Evolutionary conservation across 2,797 vertebrate species (phyloP).

Genomic region (Enteromius treurensis): DNA sequence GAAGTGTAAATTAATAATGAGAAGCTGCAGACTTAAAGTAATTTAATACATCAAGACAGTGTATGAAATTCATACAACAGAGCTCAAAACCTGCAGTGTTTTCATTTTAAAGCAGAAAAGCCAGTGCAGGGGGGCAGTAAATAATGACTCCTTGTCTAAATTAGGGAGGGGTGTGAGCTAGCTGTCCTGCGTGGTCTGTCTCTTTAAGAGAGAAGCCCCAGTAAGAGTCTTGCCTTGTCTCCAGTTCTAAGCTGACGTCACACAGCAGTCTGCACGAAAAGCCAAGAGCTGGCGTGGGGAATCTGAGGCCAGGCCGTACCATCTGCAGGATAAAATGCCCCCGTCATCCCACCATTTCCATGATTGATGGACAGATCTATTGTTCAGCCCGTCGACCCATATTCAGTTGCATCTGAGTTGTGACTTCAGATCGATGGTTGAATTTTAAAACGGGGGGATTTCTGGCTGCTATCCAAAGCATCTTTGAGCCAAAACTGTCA

Average conservation of each 20-base stretch:
- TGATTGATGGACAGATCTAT: slow-evolving; percentile 42
- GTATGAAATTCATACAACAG: not conserved
- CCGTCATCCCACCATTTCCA: not conserved
- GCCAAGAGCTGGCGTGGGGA: slow-evolving; percentile 15
- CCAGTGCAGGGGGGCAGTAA: not conserved
- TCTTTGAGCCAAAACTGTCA: slow-evolving; percentile 46
- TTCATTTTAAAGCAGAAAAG: slow-evolving; percentile 25
- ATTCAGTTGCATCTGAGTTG: slow-evolving; percentile 1
- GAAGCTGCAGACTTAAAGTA: not conserved
- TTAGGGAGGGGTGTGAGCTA: not conserved
- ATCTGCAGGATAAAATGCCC: slow-evolving; percentile 14
- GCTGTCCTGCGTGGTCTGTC: slow-evolving; percentile 24
- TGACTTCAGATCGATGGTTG: slow-evolving; percentile 41
- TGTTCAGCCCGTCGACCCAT: slow-evolving; percentile 1
- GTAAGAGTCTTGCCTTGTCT: slow-evolving; percentile 49
- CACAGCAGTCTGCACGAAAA: slow-evolving; percentile 46
- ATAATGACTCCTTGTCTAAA: not conserved
- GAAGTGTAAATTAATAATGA: slow-evolving; percentile 26
- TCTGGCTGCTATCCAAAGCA: slow-evolving; percentile 11
- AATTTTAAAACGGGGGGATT: slow-evolving; percentile 8
- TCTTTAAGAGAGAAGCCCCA: slow-evolving; percentile 60
- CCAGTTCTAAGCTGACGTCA: slow-evolving; percentile 46
- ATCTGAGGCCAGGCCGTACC: slow-evolving; percentile 32
- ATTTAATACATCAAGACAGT: not conserved
- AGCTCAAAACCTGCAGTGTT: not conserved